These are phyloP conservation scores for Copidosoma aretas DNA, from an alignment of 2,888 invertebrate genomes.

Conservation along the genomic window DNA sequence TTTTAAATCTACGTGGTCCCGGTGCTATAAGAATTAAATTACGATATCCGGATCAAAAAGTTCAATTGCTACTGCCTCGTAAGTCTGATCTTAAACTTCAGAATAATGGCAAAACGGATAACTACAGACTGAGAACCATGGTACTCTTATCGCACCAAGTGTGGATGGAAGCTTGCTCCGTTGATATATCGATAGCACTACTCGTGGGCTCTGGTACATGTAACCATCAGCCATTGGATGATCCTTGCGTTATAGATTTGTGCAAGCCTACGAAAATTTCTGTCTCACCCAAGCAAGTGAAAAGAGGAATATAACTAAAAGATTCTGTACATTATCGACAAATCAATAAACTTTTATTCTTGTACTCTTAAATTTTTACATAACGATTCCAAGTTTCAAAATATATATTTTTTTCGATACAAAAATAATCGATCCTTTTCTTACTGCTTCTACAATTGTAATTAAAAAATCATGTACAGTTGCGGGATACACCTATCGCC, in stretches of 20 bases:
- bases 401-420: background rate
- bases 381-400: background rate
- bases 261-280: conserved; percentile 87
- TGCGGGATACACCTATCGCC: conserved; percentile 50
- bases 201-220: conserved; percentile 72
- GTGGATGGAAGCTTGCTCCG: conserved; percentile 90
- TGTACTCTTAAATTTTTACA: conserved; percentile 7
- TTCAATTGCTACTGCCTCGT: conserved; percentile 82
- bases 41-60: conserved; percentile 89
- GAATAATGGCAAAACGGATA: conserved; percentile 67
- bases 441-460: conserved; percentile 12
- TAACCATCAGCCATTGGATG: conserved; percentile 61
- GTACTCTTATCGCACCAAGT: conserved; percentile 90
- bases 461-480: background rate
- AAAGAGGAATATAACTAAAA: conserved; percentile 72
- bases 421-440: conserved; percentile 26
- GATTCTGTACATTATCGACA: conserved; percentile 10
- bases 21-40: conserved; percentile 81
- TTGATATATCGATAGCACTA: conserved; percentile 84
- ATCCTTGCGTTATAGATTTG: conserved; percentile 75
- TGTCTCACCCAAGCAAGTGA: conserved; percentile 87
- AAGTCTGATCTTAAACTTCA: conserved; percentile 76
- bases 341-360: conserved; percentile 15
- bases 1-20: conserved; percentile 79
- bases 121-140: conserved; percentile 78